Evolutionary conservation across 2,888 invertebrate species (phyloP).

Genomic region (Gonocerus acuteangulatus): DNA sequence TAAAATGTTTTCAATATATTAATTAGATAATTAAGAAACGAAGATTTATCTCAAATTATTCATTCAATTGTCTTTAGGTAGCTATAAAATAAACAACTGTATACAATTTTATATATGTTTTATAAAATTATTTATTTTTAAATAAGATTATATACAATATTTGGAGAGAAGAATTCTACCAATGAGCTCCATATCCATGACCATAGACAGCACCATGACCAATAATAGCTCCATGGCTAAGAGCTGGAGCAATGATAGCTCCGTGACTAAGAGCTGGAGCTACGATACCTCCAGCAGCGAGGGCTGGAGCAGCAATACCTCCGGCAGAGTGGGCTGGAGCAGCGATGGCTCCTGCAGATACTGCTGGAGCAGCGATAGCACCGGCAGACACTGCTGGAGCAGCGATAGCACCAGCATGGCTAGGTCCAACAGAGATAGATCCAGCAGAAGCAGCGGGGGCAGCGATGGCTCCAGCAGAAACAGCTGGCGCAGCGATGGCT

Average conservation of each 20-base stretch:
- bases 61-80: no score
- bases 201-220: not conserved
- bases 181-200: no score
- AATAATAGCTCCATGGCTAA: not conserved
- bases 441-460: constrained; percentile 2
- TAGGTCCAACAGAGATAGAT: not conserved
- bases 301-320: not conserved
- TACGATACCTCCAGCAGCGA: not conserved
- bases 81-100: no score
- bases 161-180: no score
- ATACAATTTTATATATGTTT: no score
- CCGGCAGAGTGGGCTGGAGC: constrained; percentile 9
- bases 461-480: not conserved
- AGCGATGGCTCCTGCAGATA: not conserved
- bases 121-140: no score
- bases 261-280: not conserved
- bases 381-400: not conserved
- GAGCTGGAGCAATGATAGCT: not conserved
- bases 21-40: no score
- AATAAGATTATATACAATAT: no score
- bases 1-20: no score
- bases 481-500: not conserved
- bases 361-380: not conserved
- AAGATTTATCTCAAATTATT: no score
- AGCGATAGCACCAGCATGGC: not conserved